A percentile compares a stretch with the other conserved stretches of the same genome.
Evolutionary conservation across 2,113 vertebrate species (phyloP).

Genomic region (Lates calcarifer): DNA sequence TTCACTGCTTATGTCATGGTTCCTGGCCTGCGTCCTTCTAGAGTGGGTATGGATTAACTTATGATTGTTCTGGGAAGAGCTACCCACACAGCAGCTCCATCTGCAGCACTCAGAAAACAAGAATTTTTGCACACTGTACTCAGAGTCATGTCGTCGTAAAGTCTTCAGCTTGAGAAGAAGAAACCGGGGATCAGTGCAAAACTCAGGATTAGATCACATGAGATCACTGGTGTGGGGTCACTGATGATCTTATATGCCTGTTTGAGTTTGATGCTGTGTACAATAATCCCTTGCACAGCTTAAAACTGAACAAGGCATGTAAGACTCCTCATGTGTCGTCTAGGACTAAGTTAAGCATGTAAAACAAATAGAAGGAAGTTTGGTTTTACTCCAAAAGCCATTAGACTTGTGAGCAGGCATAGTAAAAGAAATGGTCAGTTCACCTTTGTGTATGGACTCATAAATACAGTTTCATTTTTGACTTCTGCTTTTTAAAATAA

Average conservation of each 20-base stretch:
- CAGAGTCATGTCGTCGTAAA: not conserved
- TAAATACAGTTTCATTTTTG: not conserved
- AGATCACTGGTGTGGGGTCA: too few species aligned
- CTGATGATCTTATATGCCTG: too few species aligned
- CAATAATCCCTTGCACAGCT: too few species aligned
- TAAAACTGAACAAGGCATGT: too few species aligned
- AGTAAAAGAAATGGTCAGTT: not conserved
- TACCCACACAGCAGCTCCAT: slow-evolving; percentile 14
- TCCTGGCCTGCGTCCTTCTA: slow-evolving; percentile 32
- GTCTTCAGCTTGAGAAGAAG: not conserved
- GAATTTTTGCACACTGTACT: not conserved
- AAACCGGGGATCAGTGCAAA: not conserved
- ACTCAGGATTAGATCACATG: not conserved
- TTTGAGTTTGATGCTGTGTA: too few species aligned
- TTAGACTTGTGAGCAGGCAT: not conserved
- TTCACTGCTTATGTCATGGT: slow-evolving; percentile 42
- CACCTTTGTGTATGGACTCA: too few species aligned
- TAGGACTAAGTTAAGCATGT: not conserved
- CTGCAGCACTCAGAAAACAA: not conserved
- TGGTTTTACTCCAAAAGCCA: too few species aligned
- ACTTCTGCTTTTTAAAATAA: not conserved
- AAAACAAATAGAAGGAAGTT: too few species aligned
- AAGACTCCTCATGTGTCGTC: not conserved
- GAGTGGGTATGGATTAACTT: slow-evolving; percentile 30
- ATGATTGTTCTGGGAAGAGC: slow-evolving; percentile 47